phyloP scores from a whole-genome alignment of 2,888 invertebrate genomes.

The Apeira syringaria region DNA sequence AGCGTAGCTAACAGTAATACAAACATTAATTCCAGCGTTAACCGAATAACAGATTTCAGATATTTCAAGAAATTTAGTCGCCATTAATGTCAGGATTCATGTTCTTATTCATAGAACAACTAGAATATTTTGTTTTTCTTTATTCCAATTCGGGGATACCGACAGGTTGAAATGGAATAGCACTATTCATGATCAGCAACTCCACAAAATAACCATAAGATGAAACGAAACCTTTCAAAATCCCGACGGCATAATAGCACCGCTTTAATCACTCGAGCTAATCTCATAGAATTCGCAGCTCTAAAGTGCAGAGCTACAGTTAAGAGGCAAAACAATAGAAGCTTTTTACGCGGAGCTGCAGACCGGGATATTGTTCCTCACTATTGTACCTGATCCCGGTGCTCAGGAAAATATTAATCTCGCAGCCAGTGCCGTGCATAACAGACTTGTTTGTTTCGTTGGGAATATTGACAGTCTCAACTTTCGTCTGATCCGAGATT shows the following conservation, averaged over 20 bases:
- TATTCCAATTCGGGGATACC: too few species aligned
- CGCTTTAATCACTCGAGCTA: slow-evolving; percentile 33
- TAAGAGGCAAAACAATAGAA: slow-evolving; percentile 45
- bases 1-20: too few species aligned
- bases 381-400: slow-evolving; percentile 40
- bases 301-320: slow-evolving; percentile 37
- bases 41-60: too few species aligned
- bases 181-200: too few species aligned
- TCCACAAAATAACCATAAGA: too few species aligned
- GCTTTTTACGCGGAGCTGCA: slow-evolving; percentile 43
- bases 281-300: slow-evolving; percentile 41
- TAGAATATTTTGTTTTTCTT: too few species aligned
- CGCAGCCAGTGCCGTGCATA: slow-evolving; percentile 26
- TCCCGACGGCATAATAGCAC: slow-evolving; percentile 13
- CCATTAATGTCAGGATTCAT: too few species aligned
- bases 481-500: slow-evolving; percentile 3
- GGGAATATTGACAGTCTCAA: slow-evolving; percentile 20
- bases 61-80: too few species aligned
- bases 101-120: too few species aligned
- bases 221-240: slow-evolving; percentile 1
- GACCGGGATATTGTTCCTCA: slow-evolving; percentile 44
- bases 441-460: slow-evolving; percentile 28
- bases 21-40: too few species aligned
- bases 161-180: too few species aligned
- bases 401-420: slow-evolving; percentile 47